phyloP scores from a whole-genome alignment of 2,113 vertebrate genomes.

The Heterotilapia buettikoferi region DNA sequence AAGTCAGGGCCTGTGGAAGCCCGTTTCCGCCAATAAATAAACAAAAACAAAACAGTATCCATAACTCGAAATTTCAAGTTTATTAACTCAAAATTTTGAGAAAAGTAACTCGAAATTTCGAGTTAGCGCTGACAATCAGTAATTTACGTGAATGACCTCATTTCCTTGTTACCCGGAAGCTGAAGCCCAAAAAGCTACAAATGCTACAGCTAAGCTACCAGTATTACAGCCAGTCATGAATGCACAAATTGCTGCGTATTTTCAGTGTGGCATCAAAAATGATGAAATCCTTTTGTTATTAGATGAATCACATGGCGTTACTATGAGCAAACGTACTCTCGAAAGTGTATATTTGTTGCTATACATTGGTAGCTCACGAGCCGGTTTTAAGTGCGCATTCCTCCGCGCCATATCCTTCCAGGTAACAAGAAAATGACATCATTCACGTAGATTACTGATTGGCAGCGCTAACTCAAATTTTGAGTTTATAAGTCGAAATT shows the following conservation, averaged over 20 bases:
- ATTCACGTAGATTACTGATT: neutral
- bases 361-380: neutral
- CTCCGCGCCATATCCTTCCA: neutral
- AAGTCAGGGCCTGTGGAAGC: neutral
- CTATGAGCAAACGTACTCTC: accelerated
- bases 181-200: neutral
- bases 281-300: neutral
- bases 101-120: accelerated
- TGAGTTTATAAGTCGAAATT: neutral
- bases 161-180: neutral
- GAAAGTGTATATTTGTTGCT: neutral
- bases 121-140: accelerated
- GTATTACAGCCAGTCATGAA: neutral
- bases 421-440: neutral
- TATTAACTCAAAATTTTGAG: neutral
- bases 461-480: neutral
- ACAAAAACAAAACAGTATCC: neutral
- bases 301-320: neutral
- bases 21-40: accelerated
- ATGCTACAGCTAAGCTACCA: neutral
- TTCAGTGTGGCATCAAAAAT: neutral
- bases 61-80: neutral
- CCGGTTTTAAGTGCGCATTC: neutral
- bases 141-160: accelerated
- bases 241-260: neutral